These are phyloP conservation scores for Lasioglossum baleicum DNA, from an alignment of 1,140 invertebrate species.

Conservation along the genomic window DNA sequence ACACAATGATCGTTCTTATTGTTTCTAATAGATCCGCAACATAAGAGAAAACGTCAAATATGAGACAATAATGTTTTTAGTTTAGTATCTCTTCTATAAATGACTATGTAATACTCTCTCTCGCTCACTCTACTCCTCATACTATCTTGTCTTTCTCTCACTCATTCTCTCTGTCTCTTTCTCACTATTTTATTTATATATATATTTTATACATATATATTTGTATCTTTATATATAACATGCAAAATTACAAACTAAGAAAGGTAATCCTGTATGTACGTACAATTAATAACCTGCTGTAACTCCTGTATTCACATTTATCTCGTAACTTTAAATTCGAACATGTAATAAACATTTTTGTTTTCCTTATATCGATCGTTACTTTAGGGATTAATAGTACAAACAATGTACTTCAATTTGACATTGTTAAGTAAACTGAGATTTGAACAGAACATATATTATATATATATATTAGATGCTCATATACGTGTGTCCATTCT, in stretches of 20 bases:
- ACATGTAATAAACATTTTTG: constrained; percentile 55
- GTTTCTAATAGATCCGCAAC: constrained; percentile 48
- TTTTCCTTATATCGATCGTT: constrained; percentile 27
- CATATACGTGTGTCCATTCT: not conserved
- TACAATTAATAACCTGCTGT: constrained; percentile 54
- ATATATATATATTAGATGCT: not conserved
- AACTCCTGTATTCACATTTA: constrained; percentile 58
- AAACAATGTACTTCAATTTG: constrained; percentile 38
- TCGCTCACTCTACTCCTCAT: constrained; percentile 26
- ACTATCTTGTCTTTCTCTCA: constrained; percentile 14
- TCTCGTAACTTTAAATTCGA: constrained; percentile 51
- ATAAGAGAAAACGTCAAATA: constrained; percentile 57
- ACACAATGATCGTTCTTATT: constrained; percentile 63
- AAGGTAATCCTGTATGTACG: constrained; percentile 60
- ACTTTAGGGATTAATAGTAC: constrained; percentile 46
- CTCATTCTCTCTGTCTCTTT: not conserved
- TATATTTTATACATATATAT: constrained; percentile 28
- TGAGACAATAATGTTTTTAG: constrained; percentile 48
- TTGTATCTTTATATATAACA: constrained; percentile 61
- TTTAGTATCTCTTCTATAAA: constrained; percentile 50
- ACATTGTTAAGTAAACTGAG: constrained; percentile 68
- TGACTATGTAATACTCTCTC: constrained; percentile 47
- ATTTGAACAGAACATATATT: not conserved
- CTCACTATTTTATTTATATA: constrained; percentile 15
- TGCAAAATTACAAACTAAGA: constrained; percentile 68